A percentile compares a stretch with the other conserved stretches of the same genome.
Conservation (phyloP, 2,888 invertebrate species). For the Steinernema hermaphroditum region DNA sequence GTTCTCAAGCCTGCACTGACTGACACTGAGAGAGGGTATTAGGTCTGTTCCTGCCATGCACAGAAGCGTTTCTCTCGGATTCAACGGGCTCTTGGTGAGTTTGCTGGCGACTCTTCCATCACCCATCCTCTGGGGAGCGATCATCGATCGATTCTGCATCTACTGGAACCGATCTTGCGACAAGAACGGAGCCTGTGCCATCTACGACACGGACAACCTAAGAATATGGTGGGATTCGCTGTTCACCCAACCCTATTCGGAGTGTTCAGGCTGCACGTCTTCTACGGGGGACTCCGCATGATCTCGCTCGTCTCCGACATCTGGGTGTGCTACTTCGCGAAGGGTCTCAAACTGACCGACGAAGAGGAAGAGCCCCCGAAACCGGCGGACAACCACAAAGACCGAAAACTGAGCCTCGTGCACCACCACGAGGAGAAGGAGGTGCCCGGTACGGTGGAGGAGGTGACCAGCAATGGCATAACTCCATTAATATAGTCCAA, state of each 20-base stretch:
- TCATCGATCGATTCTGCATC: conserved; percentile 67
- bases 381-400: not conserved
- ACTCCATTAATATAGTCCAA: conserved; percentile 1
- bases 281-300: conserved; percentile 62
- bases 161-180: conserved; percentile 67
- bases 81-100: conserved; percentile 65
- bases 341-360: conserved; percentile 59
- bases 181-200: conserved; percentile 66
- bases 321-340: conserved; percentile 63
- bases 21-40: conserved; percentile 7
- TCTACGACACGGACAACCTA: conserved; percentile 67
- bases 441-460: not conserved
- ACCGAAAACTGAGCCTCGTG: conserved; percentile 23
- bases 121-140: conserved; percentile 67
- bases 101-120: conserved; percentile 66
- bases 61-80: conserved; percentile 63
- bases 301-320: conserved; percentile 62
- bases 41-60: conserved; percentile 64
- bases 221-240: conserved; percentile 55
- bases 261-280: conserved; percentile 52
- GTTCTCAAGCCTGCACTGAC: conserved; percentile 34
- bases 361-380: conserved; percentile 39
- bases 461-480: not conserved
- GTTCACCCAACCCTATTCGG: not conserved
- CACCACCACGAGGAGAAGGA: conserved; percentile 24